Evolutionary conservation across 2,888 invertebrate genomes (phyloP).

Genomic region (Drosophila multiciliata): DNA sequence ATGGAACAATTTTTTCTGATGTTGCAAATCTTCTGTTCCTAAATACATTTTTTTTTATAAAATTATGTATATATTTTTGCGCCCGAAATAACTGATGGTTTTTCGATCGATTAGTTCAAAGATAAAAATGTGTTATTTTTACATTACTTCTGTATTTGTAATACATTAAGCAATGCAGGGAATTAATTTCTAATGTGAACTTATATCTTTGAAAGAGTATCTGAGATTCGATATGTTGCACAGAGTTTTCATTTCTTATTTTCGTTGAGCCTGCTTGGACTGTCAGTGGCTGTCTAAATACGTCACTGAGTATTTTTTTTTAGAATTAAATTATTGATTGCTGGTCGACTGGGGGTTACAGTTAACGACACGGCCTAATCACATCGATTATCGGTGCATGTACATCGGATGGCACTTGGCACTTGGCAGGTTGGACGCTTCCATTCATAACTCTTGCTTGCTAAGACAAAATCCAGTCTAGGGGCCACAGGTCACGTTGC

Average conservation of each 20-base stretch:
- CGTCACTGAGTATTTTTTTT: conserved; percentile 57
- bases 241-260: conserved; percentile 17
- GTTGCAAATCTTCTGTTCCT: not conserved
- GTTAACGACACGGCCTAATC: conserved; percentile 73
- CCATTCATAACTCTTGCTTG: conserved; percentile 51
- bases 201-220: conserved; percentile 38
- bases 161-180: not conserved
- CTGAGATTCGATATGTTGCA: not conserved
- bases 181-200: not conserved
- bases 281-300: conserved; percentile 75
- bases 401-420: conserved; percentile 58
- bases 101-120: not conserved
- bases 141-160: not conserved
- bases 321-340: conserved; percentile 67
- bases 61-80: not conserved
- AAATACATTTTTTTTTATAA: not conserved
- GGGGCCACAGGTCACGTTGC: conserved; percentile 76
- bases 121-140: not conserved
- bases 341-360: conserved; percentile 62
- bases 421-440: conserved; percentile 50
- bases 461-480: conserved; percentile 56
- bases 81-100: not conserved
- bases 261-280: conserved; percentile 51
- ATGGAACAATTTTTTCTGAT: not conserved
- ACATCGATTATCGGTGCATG: conserved; percentile 75